Percentiles rank a stretch among this genome's conserved stretches.
phyloP scores from a whole-genome alignment of 2,888 invertebrate species.

The Dynastes maya region DNA sequence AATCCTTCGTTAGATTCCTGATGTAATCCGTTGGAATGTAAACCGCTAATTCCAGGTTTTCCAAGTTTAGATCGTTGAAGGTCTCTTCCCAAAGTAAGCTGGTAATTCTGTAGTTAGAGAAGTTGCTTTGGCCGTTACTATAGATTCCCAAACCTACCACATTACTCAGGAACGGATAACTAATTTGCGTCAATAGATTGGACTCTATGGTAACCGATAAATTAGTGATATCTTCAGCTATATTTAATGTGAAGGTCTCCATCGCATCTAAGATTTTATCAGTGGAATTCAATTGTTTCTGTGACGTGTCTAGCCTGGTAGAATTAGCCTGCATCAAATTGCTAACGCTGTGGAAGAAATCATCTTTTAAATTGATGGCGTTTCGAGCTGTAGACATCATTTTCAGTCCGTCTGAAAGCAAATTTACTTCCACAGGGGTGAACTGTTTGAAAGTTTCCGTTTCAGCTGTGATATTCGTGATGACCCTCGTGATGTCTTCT shows the following conservation, averaged over 20 bases:
- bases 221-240: constrained; percentile 19
- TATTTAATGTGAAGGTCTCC: constrained; percentile 37
- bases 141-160: constrained; percentile 9
- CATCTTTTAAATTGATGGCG: background rate
- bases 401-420: background rate
- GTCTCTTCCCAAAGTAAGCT: constrained; percentile 13
- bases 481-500: background rate
- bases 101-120: constrained; percentile 19
- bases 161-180: constrained; percentile 15
- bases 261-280: constrained; percentile 48
- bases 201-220: constrained; percentile 13
- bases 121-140: background rate
- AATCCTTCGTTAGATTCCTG: constrained; percentile 3
- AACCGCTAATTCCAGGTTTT: constrained; percentile 37
- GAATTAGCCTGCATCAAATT: constrained; percentile 40
- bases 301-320: constrained; percentile 1
- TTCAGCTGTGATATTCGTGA: constrained; percentile 3
- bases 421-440: constrained; percentile 19
- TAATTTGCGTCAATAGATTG: constrained; percentile 23
- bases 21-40: constrained; percentile 23
- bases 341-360: constrained; percentile 35
- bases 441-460: constrained; percentile 12
- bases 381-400: background rate
- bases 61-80: constrained; percentile 17
- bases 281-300: constrained; percentile 38